These are phyloP conservation scores for Pterois miles DNA, from an alignment of 2,797 vertebrate genomes.

Conservation along the genomic window DNA sequence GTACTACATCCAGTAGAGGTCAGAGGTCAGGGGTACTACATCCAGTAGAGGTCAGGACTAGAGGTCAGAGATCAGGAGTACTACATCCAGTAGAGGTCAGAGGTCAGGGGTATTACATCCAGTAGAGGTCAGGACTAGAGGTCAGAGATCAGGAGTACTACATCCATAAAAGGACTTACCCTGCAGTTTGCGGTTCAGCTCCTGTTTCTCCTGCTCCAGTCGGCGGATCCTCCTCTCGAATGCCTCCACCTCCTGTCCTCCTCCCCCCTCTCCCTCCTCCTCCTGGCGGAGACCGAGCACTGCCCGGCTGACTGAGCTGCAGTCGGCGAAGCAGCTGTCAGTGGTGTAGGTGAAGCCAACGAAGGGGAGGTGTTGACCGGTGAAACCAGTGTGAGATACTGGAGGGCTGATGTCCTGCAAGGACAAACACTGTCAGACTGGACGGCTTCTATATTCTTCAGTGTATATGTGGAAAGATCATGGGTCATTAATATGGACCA, in stretches of 20 bases:
- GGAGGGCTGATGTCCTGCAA: conserved; percentile 91
- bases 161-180: conserved; percentile 74
- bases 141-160: neutral
- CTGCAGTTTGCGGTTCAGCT: conserved; percentile 92
- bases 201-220: conserved; percentile 94
- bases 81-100: neutral
- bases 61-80: conserved; percentile 5
- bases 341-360: conserved; percentile 98
- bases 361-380: conserved; percentile 94
- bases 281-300: conserved; percentile 32
- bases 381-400: conserved; percentile 92
- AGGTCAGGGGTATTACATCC: neutral
- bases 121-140: conserved; percentile 3
- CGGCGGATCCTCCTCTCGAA: conserved; percentile 91
- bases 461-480: neutral
- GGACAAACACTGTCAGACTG: neutral
- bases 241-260: conserved; percentile 87
- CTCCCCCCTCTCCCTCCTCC: conserved; percentile 76
- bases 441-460: neutral
- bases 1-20: neutral
- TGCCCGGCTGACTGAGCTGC: conserved; percentile 37
- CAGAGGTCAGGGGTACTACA: conserved; percentile 1
- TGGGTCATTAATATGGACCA: neutral
- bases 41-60: too few relatives aligned
- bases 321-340: conserved; percentile 87